Percentiles rank a stretch among this genome's conserved stretches.
Conservation (phyloP, 2,113 vertebrate species). For the Planiliza haematocheilus region DNA sequence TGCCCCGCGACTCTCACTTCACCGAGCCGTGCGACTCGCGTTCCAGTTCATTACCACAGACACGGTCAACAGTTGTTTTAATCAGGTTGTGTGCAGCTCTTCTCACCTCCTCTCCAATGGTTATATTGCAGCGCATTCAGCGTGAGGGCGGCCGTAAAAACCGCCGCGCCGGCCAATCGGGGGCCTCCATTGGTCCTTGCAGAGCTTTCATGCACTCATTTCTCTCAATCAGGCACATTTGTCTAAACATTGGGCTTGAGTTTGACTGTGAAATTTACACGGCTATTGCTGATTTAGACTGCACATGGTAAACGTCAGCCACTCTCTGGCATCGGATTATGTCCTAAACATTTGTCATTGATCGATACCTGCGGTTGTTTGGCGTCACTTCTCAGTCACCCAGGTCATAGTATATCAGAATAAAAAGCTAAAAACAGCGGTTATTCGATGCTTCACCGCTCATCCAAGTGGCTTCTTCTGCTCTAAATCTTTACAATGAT, state of each 20-base stretch:
- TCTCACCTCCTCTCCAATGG: constrained; percentile 83
- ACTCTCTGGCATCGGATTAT: not conserved
- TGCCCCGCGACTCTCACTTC: constrained; percentile 2
- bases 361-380: not conserved
- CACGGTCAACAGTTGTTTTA: constrained; percentile 81
- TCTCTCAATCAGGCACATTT: constrained; percentile 72
- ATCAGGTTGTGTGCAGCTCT: constrained; percentile 75
- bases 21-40: constrained; percentile 44
- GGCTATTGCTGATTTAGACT: constrained; percentile 49
- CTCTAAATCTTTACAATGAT: constrained; percentile 9
- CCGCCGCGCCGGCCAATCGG: constrained; percentile 62
- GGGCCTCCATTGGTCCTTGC: constrained; percentile 65
- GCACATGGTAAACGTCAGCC: constrained; percentile 41
- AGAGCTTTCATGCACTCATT: constrained; percentile 55
- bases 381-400: not conserved
- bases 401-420: too few species aligned
- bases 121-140: constrained; percentile 71
- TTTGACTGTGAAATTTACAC: constrained; percentile 72
- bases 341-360: not conserved
- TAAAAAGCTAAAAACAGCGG: too few species aligned
- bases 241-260: constrained; percentile 72
- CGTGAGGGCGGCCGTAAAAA: constrained; percentile 77
- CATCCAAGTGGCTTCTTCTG: too few species aligned
- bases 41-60: constrained; percentile 81
- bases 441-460: too few species aligned